Base-by-base conservation (phyloP, 2,888 invertebrate genomes). In the Pterobdella sp. region DNA sequence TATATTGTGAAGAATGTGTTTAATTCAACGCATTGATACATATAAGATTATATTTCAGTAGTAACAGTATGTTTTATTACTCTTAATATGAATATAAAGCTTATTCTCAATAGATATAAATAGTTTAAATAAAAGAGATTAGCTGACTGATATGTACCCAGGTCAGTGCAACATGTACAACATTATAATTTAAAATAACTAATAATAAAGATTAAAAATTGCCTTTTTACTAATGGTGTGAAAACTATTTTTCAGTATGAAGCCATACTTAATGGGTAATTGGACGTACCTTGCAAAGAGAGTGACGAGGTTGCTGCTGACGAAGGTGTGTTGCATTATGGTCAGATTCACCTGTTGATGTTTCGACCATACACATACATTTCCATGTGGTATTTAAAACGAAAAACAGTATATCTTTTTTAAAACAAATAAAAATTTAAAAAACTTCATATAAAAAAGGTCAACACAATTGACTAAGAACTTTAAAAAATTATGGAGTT, bases 311-410 rank as follows among this genome's bases (percentile, higher is more conserved):
- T 56, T 56, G 4, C 26, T 56, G 60, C n/a, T 7, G 3, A 22
- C 3, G n/a, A 56, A 56, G n/a, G 60, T 14, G 3, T n/a, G 18
- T 22, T 56, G 60, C 60, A 56, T 56, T 22, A 56, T 56, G 60
- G 60, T 56, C 10, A 56, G n/a, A n/a, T 56, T 56, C n/a, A 56
- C n/a, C 60, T 56, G 60, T n/a, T n/a, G n/a, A n/a, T n/a, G n/a
- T n/a, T n/a, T n/a, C n/a, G n/a, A n/a, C n/a, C n/a, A n/a, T n/a
- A n/a, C n/a, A n/a, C n/a, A n/a, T n/a, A n/a, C n/a, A n/a, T n/a
- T n/a, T n/a, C n/a, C n/a, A n/a, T n/a, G n/a, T n/a, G n/a, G n/a
- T n/a, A n/a, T n/a, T n/a, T n/a, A n/a, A n/a, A n/a, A n/a, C n/a
- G n/a, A n/a, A 18, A 7, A 56, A 18, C 7, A 56, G 4, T 26